Conservation (phyloP, 2,888 invertebrate genomes). For the Malthinus seriepunctatus region DNA sequence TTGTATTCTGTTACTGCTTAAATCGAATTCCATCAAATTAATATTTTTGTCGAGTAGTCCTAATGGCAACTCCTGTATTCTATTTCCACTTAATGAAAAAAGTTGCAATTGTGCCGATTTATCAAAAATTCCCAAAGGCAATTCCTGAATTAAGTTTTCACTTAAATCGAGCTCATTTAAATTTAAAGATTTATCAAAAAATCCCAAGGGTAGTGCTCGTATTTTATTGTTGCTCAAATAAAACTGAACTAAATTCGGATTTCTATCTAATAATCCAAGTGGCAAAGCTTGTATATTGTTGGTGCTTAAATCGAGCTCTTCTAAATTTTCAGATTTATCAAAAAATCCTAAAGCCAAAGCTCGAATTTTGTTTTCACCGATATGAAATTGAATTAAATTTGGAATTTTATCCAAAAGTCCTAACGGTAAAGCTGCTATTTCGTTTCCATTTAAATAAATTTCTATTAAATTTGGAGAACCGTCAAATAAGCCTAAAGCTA, state of each 20-base stretch:
- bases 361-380: slow-evolving; percentile 11
- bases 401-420: slow-evolving; percentile 7
- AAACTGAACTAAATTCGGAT: slow-evolving; percentile 5
- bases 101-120: not conserved
- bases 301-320: slow-evolving; percentile 27
- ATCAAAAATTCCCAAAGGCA: slow-evolving; percentile 12
- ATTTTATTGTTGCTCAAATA: slow-evolving; percentile 27
- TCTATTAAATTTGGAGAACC: slow-evolving; percentile 23
- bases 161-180: slow-evolving; percentile 6
- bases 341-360: not conserved
- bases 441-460: slow-evolving; percentile 27
- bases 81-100: slow-evolving; percentile 9
- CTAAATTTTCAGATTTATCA: slow-evolving; percentile 13
- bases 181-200: slow-evolving; percentile 29
- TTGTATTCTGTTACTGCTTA: slow-evolving; percentile 16
- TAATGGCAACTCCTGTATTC: slow-evolving; percentile 1
- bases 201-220: slow-evolving; percentile 12
- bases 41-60: slow-evolving; percentile 17
- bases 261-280: slow-evolving; percentile 31
- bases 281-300: slow-evolving; percentile 27
- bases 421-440: slow-evolving; percentile 7
- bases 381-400: slow-evolving; percentile 1
- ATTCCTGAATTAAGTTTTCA: slow-evolving; percentile 14
- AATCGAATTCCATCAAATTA: slow-evolving; percentile 16
- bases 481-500: slow-evolving; percentile 34